Conservation (phyloP, 1,140 invertebrate genomes). For the Triops cancriformis region DNA sequence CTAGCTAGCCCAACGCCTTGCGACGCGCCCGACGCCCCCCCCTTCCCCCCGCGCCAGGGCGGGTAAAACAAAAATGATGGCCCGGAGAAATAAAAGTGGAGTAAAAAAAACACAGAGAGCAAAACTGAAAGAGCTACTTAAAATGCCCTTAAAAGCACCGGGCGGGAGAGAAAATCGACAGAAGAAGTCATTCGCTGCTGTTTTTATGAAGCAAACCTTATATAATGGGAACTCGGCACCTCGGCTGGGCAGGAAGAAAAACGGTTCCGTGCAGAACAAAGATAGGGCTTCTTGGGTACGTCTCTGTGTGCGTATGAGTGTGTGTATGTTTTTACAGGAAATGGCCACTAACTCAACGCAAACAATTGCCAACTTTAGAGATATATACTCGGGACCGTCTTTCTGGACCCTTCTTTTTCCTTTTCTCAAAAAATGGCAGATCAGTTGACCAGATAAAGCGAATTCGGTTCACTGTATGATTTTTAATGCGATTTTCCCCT, state of each 20-base stretch:
- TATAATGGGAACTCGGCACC: not conserved
- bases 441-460: not conserved
- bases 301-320: not conserved
- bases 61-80: not conserved
- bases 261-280: constrained; percentile 7
- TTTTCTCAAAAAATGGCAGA: not conserved
- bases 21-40: constrained; percentile 1
- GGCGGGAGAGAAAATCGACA: not conserved
- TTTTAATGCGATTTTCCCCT: too few species aligned
- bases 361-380: not conserved
- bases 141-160: constrained; percentile 10
- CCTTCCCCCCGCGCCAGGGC: not conserved
- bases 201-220: constrained; percentile 7
- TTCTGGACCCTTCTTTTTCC: not conserved
- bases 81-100: not conserved
- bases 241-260: not conserved
- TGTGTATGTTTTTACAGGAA: constrained; percentile 10
- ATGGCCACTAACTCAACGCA: constrained; percentile 3
- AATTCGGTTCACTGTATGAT: too few species aligned
- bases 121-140: constrained; percentile 13
- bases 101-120: constrained; percentile 14
- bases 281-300: not conserved
- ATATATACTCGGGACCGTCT: not conserved
- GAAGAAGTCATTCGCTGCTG: constrained; percentile 7
- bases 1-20: not conserved